Base-by-base conservation (phyloP, 2,888 invertebrate species). In the Pelosia muscerda region DNA sequence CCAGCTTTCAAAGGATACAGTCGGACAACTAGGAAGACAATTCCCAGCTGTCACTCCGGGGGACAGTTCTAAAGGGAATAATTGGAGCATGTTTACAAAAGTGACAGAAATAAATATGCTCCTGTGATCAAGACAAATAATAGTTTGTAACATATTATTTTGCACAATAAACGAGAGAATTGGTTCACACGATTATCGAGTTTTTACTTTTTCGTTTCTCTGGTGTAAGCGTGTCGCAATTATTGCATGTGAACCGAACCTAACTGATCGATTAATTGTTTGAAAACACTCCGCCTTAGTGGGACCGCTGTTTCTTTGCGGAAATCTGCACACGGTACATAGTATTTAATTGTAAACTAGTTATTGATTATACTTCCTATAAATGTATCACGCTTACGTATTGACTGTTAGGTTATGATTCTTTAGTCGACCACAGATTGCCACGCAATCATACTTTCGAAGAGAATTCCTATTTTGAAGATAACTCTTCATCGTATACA, bases 151-250 rank as follows among this genome's bases (percentile, higher is more conserved):
- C 85, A 88, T 23, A 71, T 49, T 68, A 65, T 66, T 69, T 61
- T 66, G 25, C 81, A 81, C 74, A 84, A 83, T 76, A 65, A 70
- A 68, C 73, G 75, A 81, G 83, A 89, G 83, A 87, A 88, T 85
- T 76, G 76, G 81, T 88, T 90, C 91, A 75, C 92, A 91, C 85
- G 82, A 81, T 83, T 84, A 83, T 81, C 71, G 68, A 71, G 81
- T 90, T 90, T 91, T 90, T 88, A 79, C 79, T 83, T 80, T 83
- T 78, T 84, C 84, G 85, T 86, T 86, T 89, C 86, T 86, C 86
- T 81, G 76, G 78, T 82, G 81, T 80, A 78, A 75, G 71, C 73
- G 74, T 90, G 86, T 83, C 77, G 90, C 87, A 92, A 92, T 89
- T 86, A 85, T 82, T 84, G 65, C 81, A 84, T 90, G 92, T 84